phyloP scores from a whole-genome alignment of 2,113 vertebrate genomes.

The Eulacestoma nigropectus region DNA sequence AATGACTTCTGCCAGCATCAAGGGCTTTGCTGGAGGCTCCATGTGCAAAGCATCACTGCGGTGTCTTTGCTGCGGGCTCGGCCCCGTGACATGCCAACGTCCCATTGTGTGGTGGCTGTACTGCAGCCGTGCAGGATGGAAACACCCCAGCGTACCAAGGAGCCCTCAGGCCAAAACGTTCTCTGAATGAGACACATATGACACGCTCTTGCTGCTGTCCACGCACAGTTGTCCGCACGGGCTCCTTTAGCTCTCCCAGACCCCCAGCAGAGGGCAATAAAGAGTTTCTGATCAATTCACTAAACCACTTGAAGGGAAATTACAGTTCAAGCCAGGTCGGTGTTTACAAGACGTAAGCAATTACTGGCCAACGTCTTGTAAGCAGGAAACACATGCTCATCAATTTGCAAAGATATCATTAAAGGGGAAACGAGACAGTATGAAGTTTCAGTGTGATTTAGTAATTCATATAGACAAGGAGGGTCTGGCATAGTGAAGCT shows the following conservation, averaged over 20 bases:
- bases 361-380: slow-evolving; percentile 25
- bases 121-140: neutral
- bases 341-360: slow-evolving; percentile 5
- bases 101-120: neutral
- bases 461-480: slow-evolving; percentile 8
- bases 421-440: slow-evolving; percentile 14
- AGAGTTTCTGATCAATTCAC: slow-evolving; percentile 25
- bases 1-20: neutral
- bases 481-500: neutral
- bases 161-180: fast-evolving
- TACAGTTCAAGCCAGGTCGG: neutral
- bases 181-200: neutral
- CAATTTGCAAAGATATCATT: slow-evolving; percentile 36
- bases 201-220: neutral
- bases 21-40: neutral
- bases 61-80: neutral
- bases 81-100: fast-evolving
- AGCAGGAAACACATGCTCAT: slow-evolving; percentile 14
- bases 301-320: neutral
- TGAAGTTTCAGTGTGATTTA: slow-evolving; percentile 38
- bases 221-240: fast-evolving
- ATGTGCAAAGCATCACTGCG: neutral
- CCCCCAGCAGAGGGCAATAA: slow-evolving; percentile 68
- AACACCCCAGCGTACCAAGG: neutral
- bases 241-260: neutral